A percentile compares a stretch with the other conserved stretches of the same genome.
Evolutionary conservation across 2,888 invertebrate genomes (phyloP).

Genomic region (Meloe dianella): DNA sequence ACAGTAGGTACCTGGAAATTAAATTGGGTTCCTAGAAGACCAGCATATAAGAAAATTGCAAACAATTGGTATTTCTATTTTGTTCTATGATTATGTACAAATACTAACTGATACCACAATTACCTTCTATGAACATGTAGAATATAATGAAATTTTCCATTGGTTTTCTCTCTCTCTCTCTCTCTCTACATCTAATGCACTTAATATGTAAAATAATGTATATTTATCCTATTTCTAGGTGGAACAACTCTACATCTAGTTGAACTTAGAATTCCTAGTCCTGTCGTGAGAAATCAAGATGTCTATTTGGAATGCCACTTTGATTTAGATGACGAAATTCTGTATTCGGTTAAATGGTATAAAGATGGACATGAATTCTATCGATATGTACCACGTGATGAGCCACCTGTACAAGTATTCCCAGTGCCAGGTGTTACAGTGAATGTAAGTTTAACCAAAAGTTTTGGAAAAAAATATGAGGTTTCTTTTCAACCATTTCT

Average conservation of each 20-base stretch:
- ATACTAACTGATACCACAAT: slow-evolving; percentile 6
- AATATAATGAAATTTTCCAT: slow-evolving; percentile 14
- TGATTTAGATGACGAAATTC: slow-evolving; percentile 79
- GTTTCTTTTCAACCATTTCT: neutral
- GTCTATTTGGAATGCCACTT: slow-evolving; percentile 82
- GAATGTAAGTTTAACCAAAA: slow-evolving; percentile 70
- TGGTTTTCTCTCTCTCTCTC: neutral
- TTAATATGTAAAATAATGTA: neutral
- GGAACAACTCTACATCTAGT: slow-evolving; percentile 67
- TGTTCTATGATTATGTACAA: neutral
- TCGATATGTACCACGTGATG: slow-evolving; percentile 82
- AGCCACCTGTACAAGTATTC: slow-evolving; percentile 81
- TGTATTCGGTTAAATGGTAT: slow-evolving; percentile 93
- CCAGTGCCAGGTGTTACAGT: slow-evolving; percentile 81
- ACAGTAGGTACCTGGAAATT: neutral
- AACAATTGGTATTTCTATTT: slow-evolving; percentile 4
- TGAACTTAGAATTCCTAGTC: slow-evolving; percentile 81
- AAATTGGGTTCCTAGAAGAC: neutral
- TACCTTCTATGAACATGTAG: slow-evolving; percentile 4
- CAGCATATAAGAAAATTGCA: neutral
- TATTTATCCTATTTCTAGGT: slow-evolving; percentile 45
- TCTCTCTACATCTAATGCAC: slow-evolving; percentile 13
- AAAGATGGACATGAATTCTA: slow-evolving; percentile 90
- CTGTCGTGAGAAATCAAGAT: slow-evolving; percentile 79
- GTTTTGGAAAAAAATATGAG: neutral